Base-by-base conservation (phyloP, 2,113 vertebrate genomes). In the Bambusicola thoracicus region DNA sequence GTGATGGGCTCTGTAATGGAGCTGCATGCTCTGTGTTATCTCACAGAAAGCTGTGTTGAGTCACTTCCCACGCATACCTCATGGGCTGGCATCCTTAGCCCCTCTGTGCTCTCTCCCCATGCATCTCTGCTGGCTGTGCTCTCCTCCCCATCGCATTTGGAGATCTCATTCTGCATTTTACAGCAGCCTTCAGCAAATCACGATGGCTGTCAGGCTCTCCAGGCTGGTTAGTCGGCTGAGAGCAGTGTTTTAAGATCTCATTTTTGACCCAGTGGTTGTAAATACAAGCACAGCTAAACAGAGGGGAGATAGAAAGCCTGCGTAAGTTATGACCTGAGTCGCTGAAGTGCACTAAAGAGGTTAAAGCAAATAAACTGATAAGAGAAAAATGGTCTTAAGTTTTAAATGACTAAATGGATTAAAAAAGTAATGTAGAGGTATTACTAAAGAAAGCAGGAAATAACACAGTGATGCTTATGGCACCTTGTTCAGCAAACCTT, bases 321-420 rank as follows among this genome's bases (percentile, higher is more conserved):
- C 9, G 3, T 70, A 78, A 86, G 53, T 58, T 79, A 79, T 69
- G 81, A 85, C 69, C 85, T 48, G 40, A 59, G 73, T 88, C 68
- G 72, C 48, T 61, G 51, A 53, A 65, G 34, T 48, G 29, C 49
- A 14, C 19, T 65, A 4, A 51, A 59, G 62, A 92, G 81, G 91
- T 75, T 40, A 56, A 91, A 65, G 58, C 32, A 67, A 92, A 61
- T 61, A 85, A 87, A 36, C 36, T 1, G 22, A 36, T 75, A 73
- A 87, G 53, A 79, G 38, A 59, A 90, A 75, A 94, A 84, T 5
- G 4, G 40, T 36, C 14, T 34, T 58, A 68, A 75, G 30, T 65
- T 91, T 91, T 53, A 89, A 94, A 73, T 76, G 30, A 62, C 69
- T 72, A 3, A 85, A 87, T 79, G 74, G 48, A 36, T 87, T 82